Base-by-base conservation (phyloP, 23 tunicate genomes). In the Oikopleura vanhoeffeni region DNA sequence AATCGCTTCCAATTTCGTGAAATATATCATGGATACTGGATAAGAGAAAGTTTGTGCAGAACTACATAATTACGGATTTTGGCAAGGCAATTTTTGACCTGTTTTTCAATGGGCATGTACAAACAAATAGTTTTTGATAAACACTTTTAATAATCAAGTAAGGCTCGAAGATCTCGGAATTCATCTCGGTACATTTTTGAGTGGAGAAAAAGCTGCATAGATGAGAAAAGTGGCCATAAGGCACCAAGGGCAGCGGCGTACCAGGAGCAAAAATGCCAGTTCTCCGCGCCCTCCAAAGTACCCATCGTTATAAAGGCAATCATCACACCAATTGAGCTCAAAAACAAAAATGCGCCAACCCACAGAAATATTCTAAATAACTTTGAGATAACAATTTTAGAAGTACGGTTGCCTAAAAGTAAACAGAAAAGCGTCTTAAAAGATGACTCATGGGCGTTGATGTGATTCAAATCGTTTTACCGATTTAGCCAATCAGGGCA, bases 201-300 rank as follows among this genome's bases (percentile, higher is more conserved):
- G 35, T 71, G 79, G 38, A 71, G 35, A 71, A 71, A 13, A 18
- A 71, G 79, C 38, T 71, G 79, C 34, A 71, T 33, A 30, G 79
- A 18, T 2, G 36, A 18, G 34, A 71, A 2, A 13, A 71, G 27
- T 4, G 79, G 79, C 79, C 79, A 71, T 18, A 71, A 2, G 35
- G 79, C 35, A 13, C 79, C 79, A 30, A 71, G 79, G 38, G 79
- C 79, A 4, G 79, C 79, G 3, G 79, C 34, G 32, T 71, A 13
- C 79, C 79, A 71, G 38, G 79, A 71, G 38, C 79, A 71, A 32
- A 71, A 71, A 38, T 71, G 79, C 79, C 79, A 71, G 38, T 71
- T 38, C 18, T 13, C 64, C 27, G 38, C 2, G 35, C 27, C 79
- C 32, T 71, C 79, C 34, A 71, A 38, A 30, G 27, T 18, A 2